A percentile compares a stretch with the other conserved stretches of the same genome.
These are phyloP conservation scores for Bimastos eiseni DNA, from an alignment of 2,888 invertebrate genomes.

Conservation along the genomic window DNA sequence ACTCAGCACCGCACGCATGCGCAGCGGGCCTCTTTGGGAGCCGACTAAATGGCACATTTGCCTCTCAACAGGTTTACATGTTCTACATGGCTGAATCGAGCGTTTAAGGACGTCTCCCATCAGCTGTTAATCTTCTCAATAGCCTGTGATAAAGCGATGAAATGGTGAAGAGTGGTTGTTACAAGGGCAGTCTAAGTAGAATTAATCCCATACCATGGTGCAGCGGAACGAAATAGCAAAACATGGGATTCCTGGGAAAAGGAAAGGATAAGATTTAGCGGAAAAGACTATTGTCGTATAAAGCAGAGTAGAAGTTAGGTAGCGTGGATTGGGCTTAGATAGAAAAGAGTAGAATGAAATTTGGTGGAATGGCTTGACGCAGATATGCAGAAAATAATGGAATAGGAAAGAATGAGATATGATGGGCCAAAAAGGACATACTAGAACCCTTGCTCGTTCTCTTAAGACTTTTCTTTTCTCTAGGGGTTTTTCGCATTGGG, in stretches of 20 bases:
- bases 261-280: too few relatives aligned
- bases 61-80: not conserved
- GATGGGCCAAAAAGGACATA: not conserved
- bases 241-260: too few relatives aligned
- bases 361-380: rapidly evolving
- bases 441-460: too few relatives aligned
- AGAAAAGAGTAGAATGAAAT: not conserved
- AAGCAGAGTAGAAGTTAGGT: too few relatives aligned
- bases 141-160: not conserved
- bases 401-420: not conserved
- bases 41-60: not conserved
- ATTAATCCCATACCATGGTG: not conserved
- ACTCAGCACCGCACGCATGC: not conserved
- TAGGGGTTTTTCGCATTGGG: too few relatives aligned
- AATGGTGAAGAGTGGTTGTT: not conserved
- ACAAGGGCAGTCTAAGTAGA: not conserved
- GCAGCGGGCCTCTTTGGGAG: not conserved
- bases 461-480: too few relatives aligned
- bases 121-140: not conserved
- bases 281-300: too few relatives aligned
- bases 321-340: not conserved
- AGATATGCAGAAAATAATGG: not conserved
- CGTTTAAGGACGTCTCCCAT: not conserved
- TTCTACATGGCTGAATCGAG: not conserved
- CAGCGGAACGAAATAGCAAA: not conserved